Evolutionary conservation across 2,797 vertebrate genomes (phyloP).

Genomic region (Silurus aristotelis): DNA sequence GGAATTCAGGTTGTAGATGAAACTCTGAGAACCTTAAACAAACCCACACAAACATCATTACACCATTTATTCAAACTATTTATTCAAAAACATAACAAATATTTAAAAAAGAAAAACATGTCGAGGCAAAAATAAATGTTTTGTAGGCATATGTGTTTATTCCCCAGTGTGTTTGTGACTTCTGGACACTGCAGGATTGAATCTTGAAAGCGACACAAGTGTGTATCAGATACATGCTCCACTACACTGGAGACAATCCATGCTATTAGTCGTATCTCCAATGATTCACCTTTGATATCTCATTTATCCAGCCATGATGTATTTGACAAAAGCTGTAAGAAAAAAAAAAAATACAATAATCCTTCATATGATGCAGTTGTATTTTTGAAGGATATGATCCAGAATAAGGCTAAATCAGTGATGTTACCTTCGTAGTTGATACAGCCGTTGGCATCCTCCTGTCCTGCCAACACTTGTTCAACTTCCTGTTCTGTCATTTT

Average conservation of each 20-base stretch:
- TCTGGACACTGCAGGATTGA: not conserved
- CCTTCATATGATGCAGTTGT: not conserved
- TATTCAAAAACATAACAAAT: constrained; percentile 18
- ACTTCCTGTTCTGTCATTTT: constrained; percentile 81
- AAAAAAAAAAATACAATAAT: not conserved
- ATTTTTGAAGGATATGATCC: not conserved
- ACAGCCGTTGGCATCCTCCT: constrained; percentile 82
- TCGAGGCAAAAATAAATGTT: not conserved
- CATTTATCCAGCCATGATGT: constrained; percentile 84
- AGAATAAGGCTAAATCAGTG: not conserved
- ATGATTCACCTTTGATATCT: constrained; percentile 53
- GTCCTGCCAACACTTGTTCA: constrained; percentile 81
- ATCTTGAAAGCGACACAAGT: not conserved
- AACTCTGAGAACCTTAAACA: not conserved
- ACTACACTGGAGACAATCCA: not conserved
- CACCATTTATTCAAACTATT: not conserved
- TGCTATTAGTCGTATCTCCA: not conserved
- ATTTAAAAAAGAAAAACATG: not conserved
- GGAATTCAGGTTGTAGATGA: not conserved
- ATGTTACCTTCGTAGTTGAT: constrained; percentile 82
- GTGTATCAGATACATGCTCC: not conserved
- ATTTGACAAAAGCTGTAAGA: constrained; percentile 79
- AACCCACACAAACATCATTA: not conserved
- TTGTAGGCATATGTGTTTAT: not conserved
- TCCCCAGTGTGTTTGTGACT: not conserved